Base-by-base conservation (phyloP, 92 coral and sea anemone species). In the Scolanthus callimorphus region DNA sequence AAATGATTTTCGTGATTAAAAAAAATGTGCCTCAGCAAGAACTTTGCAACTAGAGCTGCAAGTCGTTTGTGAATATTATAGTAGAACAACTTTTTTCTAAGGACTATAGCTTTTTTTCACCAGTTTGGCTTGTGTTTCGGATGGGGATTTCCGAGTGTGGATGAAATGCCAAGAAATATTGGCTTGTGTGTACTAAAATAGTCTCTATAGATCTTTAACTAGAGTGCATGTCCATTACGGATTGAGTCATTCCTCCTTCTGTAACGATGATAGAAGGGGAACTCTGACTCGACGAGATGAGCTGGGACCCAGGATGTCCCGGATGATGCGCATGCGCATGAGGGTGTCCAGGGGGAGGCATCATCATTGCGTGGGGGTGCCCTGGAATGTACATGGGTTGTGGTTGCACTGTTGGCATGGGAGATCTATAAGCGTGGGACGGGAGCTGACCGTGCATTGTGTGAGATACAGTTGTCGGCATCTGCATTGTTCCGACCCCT, bases 381-480 rank as follows among this genome's bases (percentile, higher is more conserved):
- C 97, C 99, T 10, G 99, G 99, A 59, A 94, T 89, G 71, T 94
- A 94, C 99, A 94, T 94, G 15, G 99, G 89, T 73, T 94, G 99
- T 31, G 81, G 80, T 73, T 87, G 85, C 34, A 84, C 79, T n/a
- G n/a, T n/a, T 62, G 96, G 99, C 90, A 94, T 90, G 34, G 83
- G 95, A 19, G 84, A 85, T 69, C 99, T 83, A 84, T 94, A 94
- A 60, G 87, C 97, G 58, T 94, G 99, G 44, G 99, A 69, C 13
- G 85, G 90, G 63, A 94, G 79, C 63, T 94, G 99, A 22, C 92
- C 97, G 55, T 94, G 99, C 97, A 94, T 89, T 9, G 90, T 82
- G 31, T 94, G 99, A 28, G 97, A 79, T 38, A 87, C 88, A 31
- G 79, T 60, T 12, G 90, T 74, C 9, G 97, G 51, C 94, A 94